Evolutionary conservation across 2,113 vertebrate genomes (phyloP).

Genomic region (human (Homo sapiens)): GRCh38 chr1:72551001-72551500

Average conservation of each 20-base stretch:
- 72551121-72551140: background rate
- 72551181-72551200: constrained; percentile 36
- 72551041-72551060: background rate
- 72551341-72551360: background rate
- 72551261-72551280: background rate
- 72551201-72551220: background rate
- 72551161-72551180: background rate
- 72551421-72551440: background rate
- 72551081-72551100: background rate
- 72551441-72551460: background rate
- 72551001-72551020: background rate
- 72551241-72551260: background rate
- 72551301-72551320: background rate
- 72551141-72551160: background rate
- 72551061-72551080: background rate
- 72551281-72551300: background rate
- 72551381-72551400: background rate
- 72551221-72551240: background rate
- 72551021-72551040: background rate
- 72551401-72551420: background rate
- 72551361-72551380: background rate
- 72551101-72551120: background rate
- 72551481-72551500: background rate
- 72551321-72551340: background rate
- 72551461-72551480: background rate